Percentiles rank a stretch among this genome's conserved stretches.
Conservation (phyloP, 2,888 invertebrate species). For the Xestia c-nigrum region DNA sequence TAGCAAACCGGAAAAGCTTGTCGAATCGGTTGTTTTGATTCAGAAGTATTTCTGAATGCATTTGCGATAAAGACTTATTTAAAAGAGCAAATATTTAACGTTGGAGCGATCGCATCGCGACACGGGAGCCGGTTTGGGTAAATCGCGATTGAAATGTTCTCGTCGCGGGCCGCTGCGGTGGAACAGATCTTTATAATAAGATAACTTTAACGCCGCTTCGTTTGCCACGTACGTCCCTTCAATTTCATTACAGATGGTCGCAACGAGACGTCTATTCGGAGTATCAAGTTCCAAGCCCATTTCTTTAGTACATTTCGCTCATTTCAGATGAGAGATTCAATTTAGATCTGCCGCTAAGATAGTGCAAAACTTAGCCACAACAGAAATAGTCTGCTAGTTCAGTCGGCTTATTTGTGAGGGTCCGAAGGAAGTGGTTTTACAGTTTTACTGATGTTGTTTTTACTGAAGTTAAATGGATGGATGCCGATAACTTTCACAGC, state of each 20-base stretch:
- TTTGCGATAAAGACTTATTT: constrained; percentile 63
- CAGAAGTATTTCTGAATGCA: constrained; percentile 47
- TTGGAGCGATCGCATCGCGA: constrained; percentile 75
- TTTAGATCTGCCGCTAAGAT: constrained; percentile 83
- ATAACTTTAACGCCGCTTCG: constrained; percentile 70
- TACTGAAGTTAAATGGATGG: constrained; percentile 51
- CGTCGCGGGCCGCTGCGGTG: constrained; percentile 66
- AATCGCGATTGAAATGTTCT: constrained; percentile 86
- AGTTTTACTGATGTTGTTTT: constrained; percentile 64
- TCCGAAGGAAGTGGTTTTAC: constrained; percentile 63
- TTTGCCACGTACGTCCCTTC: constrained; percentile 75
- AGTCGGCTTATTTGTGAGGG: constrained; percentile 72
- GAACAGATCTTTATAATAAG: constrained; percentile 75
- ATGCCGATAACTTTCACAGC: constrained; percentile 67
- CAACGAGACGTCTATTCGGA: constrained; percentile 71
- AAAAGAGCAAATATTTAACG: constrained; percentile 74
- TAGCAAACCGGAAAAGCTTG: constrained; percentile 44
- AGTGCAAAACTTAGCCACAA: constrained; percentile 71
- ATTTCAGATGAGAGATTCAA: constrained; percentile 82
- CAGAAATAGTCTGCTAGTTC: constrained; percentile 78
- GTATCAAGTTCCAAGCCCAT: constrained; percentile 77
- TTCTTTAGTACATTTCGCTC: constrained; percentile 79
- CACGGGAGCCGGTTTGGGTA: constrained; percentile 80
- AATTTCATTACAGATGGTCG: constrained; percentile 77
- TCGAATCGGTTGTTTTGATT: constrained; percentile 26